These are phyloP conservation scores for Acrobeloides nanus DNA, from an alignment of 2,888 invertebrate species.

Conservation along the genomic window DNA sequence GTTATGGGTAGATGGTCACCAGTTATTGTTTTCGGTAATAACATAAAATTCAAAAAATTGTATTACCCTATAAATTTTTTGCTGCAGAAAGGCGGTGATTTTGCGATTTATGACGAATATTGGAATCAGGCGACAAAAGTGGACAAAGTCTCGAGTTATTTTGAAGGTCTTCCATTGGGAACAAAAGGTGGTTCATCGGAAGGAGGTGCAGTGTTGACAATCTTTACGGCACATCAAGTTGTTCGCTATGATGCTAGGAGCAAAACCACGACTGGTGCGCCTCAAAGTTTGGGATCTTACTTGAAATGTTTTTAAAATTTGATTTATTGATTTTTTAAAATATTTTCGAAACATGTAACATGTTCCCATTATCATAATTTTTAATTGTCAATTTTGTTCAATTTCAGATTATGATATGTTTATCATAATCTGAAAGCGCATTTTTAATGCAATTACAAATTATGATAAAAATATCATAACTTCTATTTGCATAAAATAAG, in stretches of 20 bases:
- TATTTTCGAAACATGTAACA: too few species aligned
- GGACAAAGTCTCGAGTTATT: conserved; percentile 35
- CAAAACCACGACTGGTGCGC: conserved; percentile 18
- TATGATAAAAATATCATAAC: too few species aligned
- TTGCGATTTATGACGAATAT: conserved; percentile 46
- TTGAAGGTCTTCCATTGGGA: conserved; percentile 39
- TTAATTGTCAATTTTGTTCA: too few species aligned
- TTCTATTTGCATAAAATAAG: too few species aligned
- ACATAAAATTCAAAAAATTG: conserved; percentile 1
- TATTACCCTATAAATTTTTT: background rate
- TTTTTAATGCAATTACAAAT: too few species aligned
- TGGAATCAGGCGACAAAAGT: conserved; percentile 46
- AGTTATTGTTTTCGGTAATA: conserved; percentile 36
- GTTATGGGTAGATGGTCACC: conserved; percentile 46
- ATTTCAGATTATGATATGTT: too few species aligned
- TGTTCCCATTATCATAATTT: too few species aligned
- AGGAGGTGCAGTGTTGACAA: conserved; percentile 10
- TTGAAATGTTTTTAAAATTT: conserved; percentile 19
- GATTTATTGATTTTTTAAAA: too few species aligned
- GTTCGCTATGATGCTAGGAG: conserved; percentile 19
- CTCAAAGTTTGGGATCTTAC: conserved; percentile 17
- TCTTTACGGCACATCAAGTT: conserved; percentile 18
- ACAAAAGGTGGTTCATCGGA: conserved; percentile 31
- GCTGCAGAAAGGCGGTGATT: conserved; percentile 16
- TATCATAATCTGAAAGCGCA: too few species aligned